Conservation (phyloP, 1,140 invertebrate species). For the Stratiolaelaps scimitus region DNA sequence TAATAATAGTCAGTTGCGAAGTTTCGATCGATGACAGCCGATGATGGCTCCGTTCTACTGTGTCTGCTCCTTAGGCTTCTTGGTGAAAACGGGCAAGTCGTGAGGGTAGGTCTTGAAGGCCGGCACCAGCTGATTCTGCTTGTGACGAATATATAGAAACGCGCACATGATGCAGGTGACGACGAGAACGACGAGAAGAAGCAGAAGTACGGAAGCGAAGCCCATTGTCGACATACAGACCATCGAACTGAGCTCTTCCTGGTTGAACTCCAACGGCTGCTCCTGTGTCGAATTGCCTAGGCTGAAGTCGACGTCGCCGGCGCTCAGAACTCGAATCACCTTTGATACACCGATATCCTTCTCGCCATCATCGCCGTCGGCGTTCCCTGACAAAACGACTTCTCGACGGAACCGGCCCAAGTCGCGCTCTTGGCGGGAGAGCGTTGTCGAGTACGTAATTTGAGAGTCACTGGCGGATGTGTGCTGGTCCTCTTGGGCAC, state of each 20-base stretch:
- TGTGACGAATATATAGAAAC: slow-evolving; percentile 47
- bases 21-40: no score
- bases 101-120: slow-evolving; percentile 30
- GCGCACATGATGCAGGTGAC: slow-evolving; percentile 68
- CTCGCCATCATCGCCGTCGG: slow-evolving; percentile 31
- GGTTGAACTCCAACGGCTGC: slow-evolving; percentile 37
- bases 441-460: slow-evolving; percentile 26
- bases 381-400: background rate
- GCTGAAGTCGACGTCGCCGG: slow-evolving; percentile 66
- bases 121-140: slow-evolving; percentile 30
- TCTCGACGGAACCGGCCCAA: slow-evolving; percentile 5
- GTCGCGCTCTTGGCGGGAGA: slow-evolving; percentile 32
- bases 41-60: background rate
- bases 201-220: slow-evolving; percentile 66
- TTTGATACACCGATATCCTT: slow-evolving; percentile 37
- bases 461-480: background rate
- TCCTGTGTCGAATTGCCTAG: slow-evolving; percentile 48
- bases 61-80: slow-evolving; percentile 31
- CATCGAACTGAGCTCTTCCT: slow-evolving; percentile 44
- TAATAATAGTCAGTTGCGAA: no score
- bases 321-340: slow-evolving; percentile 57
- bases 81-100: slow-evolving; percentile 33
- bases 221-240: slow-evolving; percentile 85
- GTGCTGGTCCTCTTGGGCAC: slow-evolving; percentile 31
- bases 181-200: slow-evolving; percentile 62